Conservation (phyloP, 2,797 vertebrate species). For the Falco concolor region DNA sequence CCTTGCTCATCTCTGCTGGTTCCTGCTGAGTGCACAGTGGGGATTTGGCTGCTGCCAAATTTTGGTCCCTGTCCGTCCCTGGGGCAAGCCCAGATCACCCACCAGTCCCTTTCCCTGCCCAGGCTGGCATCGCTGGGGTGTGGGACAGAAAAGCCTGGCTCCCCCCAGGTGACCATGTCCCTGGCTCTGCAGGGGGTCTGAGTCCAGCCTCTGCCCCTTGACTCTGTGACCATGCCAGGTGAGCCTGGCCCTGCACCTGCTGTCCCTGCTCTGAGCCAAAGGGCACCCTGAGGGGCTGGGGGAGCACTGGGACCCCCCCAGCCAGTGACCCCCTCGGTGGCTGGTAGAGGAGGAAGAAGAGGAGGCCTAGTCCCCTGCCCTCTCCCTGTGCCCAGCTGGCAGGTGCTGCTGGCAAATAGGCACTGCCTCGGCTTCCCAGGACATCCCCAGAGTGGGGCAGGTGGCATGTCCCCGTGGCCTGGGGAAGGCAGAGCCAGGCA, state of each 20-base stretch:
- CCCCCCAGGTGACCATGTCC: fast-evolving
- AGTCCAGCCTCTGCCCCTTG: neutral
- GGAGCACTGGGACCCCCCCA: neutral
- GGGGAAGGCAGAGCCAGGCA: neutral
- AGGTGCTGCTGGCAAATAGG: neutral
- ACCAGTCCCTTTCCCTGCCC: neutral
- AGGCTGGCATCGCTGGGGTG: fast-evolving
- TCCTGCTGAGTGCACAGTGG: neutral
- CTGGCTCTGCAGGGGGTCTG: fast-evolving
- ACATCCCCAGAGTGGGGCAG: fast-evolving
- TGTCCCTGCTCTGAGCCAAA: neutral
- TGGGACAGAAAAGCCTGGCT: neutral
- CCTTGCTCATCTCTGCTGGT: neutral
- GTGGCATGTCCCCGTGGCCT: fast-evolving
- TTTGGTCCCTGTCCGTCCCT: neutral
- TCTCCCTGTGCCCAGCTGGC: fast-evolving
- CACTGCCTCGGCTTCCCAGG: neutral
- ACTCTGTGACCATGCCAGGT: fast-evolving
- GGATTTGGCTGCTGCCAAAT: neutral
- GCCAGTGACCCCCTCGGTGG: neutral
- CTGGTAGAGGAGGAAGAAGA: neutral
- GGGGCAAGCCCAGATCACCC: neutral
- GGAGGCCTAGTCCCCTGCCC: neutral
- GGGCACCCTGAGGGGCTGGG: fast-evolving
- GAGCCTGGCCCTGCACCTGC: neutral